Percentiles rank a stretch among this genome's conserved stretches.
Evolutionary conservation across 2,113 vertebrate genomes (phyloP).

Genomic region (Hippocampus barbouri): DNA sequence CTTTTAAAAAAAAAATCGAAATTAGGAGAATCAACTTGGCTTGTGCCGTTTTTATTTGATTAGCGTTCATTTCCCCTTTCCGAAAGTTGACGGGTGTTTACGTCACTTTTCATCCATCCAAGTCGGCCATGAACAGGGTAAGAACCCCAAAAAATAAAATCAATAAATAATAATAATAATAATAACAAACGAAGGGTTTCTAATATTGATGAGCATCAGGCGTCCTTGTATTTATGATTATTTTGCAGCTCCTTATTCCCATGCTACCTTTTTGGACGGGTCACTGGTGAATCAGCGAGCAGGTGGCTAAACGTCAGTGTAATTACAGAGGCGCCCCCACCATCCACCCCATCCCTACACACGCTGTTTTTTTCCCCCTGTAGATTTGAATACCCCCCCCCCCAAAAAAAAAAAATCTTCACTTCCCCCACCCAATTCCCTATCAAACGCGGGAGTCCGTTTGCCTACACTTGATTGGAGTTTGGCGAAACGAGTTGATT

Average conservation of each 20-base stretch:
- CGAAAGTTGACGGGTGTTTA: neutral
- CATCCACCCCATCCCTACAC: constrained; percentile 69
- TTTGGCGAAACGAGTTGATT: constrained; percentile 76
- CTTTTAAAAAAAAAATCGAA: neutral
- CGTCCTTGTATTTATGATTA: constrained; percentile 69
- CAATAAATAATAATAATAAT: neutral
- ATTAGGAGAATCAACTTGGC: neutral
- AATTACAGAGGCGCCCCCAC: constrained; percentile 81
- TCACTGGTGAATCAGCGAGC: constrained; percentile 96
- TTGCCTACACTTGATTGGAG: constrained; percentile 79
- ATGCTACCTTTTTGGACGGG: constrained; percentile 98
- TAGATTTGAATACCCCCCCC: constrained; percentile 62
- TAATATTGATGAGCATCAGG: neutral
- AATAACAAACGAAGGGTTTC: neutral
- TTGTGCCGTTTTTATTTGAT: neutral
- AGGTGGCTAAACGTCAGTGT: constrained; percentile 90
- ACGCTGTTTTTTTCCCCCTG: constrained; percentile 63
- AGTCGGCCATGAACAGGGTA: neutral
- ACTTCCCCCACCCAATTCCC: neutral
- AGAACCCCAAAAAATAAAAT: neutral
- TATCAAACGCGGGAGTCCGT: constrained; percentile 59
- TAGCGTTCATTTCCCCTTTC: neutral
- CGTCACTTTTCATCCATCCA: neutral
- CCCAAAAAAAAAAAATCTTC: constrained; percentile 48
- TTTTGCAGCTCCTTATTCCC: constrained; percentile 82